These are phyloP conservation scores for Linepithema humile DNA, from an alignment of 1,140 invertebrate genomes.

Conservation along the genomic window DNA sequence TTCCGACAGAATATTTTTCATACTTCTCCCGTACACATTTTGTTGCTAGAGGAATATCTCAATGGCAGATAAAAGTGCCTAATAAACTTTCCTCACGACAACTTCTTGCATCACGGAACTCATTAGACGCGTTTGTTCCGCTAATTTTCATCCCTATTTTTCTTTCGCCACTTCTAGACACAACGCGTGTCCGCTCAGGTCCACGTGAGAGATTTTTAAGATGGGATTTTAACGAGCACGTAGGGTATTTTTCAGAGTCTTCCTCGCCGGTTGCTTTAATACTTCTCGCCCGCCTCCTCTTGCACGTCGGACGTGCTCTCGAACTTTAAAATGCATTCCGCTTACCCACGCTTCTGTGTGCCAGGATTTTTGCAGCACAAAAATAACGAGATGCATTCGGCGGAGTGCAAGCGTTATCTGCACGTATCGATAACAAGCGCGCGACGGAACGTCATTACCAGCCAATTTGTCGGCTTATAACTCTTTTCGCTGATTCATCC, in stretches of 20 bases:
- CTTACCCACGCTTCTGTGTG: neutral
- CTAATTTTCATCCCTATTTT: conserved; percentile 1
- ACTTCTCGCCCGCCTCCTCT: conserved; percentile 30
- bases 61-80: too few species aligned
- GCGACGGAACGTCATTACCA: conserved; percentile 6
- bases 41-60: too few species aligned
- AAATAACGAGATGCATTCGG: conserved; percentile 59
- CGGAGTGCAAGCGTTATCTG: neutral
- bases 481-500: conserved; percentile 40
- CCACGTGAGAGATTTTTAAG: conserved; percentile 50
- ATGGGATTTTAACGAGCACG: conserved; percentile 52
- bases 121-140: conserved; percentile 34
- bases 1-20: neutral
- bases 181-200: conserved; percentile 25
- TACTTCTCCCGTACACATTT: neutral
- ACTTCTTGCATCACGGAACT: neutral
- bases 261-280: conserved; percentile 34
- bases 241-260: conserved; percentile 45
- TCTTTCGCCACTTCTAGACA: neutral
- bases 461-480: conserved; percentile 42
- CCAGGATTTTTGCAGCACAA: conserved; percentile 20
- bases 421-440: conserved; percentile 36
- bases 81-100: neutral
- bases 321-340: conserved; percentile 41
- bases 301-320: conserved; percentile 38